phyloP scores from a whole-genome alignment of 2,797 vertebrate genomes.

The Somateria mollissima region DNA sequence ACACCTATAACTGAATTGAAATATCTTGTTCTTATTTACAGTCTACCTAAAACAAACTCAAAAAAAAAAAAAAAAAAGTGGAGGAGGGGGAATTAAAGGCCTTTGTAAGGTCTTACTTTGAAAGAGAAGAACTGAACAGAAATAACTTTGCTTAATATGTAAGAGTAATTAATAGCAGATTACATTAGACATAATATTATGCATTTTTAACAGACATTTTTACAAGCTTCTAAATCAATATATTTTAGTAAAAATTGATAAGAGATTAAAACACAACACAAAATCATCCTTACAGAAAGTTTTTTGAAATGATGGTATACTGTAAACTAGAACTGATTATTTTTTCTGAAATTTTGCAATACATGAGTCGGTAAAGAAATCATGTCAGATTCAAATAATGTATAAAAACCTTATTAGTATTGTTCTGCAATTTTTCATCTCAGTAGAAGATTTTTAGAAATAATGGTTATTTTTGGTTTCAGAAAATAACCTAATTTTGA shows the following conservation, averaged over 20 bases:
- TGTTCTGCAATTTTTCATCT: background rate
- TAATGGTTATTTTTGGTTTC: background rate
- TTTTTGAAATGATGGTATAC: background rate
- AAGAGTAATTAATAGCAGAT: background rate
- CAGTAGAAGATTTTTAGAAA: background rate
- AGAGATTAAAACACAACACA: background rate
- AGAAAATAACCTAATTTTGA: background rate
- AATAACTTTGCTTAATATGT: background rate
- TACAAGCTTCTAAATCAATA: background rate
- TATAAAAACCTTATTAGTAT: background rate
- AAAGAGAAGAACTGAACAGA: background rate
- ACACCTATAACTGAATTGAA: background rate
- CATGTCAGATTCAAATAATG: background rate
- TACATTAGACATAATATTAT: background rate
- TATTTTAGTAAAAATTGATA: background rate
- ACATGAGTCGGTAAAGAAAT: background rate
- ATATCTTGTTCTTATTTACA: background rate
- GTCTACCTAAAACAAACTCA: background rate
- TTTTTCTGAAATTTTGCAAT: background rate
- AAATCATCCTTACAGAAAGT: background rate
- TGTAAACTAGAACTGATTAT: background rate
- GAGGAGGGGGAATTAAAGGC: too few relatives aligned
- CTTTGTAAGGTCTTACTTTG: background rate
- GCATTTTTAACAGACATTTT: background rate
- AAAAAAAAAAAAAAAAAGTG: background rate